Conservation (phyloP, 2,113 vertebrate species). For the Alaudala cheleensis region DNA sequence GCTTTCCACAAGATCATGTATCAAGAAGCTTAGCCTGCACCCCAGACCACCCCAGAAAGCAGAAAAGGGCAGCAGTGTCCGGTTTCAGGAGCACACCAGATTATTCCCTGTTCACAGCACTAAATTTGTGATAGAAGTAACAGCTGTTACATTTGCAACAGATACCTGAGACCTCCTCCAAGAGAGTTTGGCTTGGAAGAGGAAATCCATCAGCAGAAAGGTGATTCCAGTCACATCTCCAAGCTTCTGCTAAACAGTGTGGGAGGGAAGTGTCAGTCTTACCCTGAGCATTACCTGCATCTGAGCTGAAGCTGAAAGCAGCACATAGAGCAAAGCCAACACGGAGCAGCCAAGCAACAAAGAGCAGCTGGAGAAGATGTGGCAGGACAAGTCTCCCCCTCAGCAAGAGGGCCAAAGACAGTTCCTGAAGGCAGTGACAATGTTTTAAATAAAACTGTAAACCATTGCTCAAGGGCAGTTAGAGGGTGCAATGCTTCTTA, state of each 20-base stretch:
- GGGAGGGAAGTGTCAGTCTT: background rate
- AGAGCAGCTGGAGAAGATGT: background rate
- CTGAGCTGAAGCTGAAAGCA: background rate
- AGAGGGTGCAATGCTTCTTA: background rate
- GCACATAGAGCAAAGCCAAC: accelerated
- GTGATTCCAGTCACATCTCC: background rate
- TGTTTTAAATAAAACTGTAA: constrained; percentile 30
- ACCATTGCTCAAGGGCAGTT: background rate
- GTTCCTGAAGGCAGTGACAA: background rate
- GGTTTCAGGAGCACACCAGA: background rate
- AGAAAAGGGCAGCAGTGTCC: background rate
- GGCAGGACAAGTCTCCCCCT: background rate
- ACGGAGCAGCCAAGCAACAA: background rate
- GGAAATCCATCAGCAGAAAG: background rate
- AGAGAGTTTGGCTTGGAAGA: background rate
- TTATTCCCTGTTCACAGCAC: background rate
- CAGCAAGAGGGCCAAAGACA: background rate
- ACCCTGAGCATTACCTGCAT: background rate
- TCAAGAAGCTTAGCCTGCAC: background rate
- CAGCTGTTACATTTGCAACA: accelerated
- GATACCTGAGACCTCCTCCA: background rate
- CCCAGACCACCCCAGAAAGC: background rate
- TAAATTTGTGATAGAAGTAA: background rate
- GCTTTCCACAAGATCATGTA: background rate
- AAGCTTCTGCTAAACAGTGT: background rate